Conservation (phyloP, 2,113 vertebrate genomes). For the Thunnus thynnus region DNA sequence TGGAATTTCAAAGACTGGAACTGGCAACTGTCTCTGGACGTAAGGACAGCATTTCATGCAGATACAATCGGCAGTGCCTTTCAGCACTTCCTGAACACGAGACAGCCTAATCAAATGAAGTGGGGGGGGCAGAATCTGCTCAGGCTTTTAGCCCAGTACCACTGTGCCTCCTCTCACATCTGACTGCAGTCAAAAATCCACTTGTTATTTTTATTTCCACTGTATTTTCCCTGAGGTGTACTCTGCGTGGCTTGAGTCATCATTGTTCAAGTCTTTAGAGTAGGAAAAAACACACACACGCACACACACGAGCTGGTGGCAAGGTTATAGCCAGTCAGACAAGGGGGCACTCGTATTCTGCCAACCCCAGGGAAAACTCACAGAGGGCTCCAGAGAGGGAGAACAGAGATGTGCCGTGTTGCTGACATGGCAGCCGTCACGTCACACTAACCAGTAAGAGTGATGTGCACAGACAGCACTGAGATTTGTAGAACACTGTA, state of each 20-base stretch:
- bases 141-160: constrained; percentile 81
- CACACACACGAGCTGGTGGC: constrained; percentile 82
- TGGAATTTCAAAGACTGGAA: constrained; percentile 80
- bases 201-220: constrained; percentile 82
- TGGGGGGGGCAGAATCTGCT: constrained; percentile 65
- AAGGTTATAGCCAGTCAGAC: constrained; percentile 86
- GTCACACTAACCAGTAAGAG: constrained; percentile 79
- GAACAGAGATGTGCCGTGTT: constrained; percentile 78
- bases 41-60: constrained; percentile 71
- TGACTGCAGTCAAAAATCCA: constrained; percentile 80
- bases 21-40: constrained; percentile 82
- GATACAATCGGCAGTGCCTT: constrained; percentile 86
- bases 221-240: constrained; percentile 82
- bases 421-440: constrained; percentile 85
- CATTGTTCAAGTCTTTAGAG: constrained; percentile 84
- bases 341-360: constrained; percentile 83
- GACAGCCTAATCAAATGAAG: constrained; percentile 86
- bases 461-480: constrained; percentile 81
- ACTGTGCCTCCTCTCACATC: constrained; percentile 68
- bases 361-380: constrained; percentile 83
- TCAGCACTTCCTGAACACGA: constrained; percentile 87
- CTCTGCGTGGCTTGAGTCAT: constrained; percentile 84
- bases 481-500: constrained; percentile 64
- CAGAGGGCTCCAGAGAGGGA: constrained; percentile 75
- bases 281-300: constrained; percentile 51